Percentiles rank a stretch among this genome's conserved stretches.
Conservation (phyloP, 2,797 vertebrate species). For the Diglossa cyanea region DNA sequence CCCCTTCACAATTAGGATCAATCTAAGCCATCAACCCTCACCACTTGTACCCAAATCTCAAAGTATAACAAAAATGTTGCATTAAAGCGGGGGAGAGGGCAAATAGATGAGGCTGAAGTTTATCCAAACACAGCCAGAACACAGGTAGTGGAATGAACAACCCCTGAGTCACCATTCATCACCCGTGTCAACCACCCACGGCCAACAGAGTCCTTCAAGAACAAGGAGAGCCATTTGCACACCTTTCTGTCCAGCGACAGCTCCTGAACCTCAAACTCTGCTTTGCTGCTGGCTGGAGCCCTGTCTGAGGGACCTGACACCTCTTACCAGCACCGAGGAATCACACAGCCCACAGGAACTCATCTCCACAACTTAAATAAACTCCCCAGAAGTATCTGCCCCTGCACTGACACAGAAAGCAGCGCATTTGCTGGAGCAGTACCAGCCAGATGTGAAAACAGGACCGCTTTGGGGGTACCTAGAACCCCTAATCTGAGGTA, state of each 20-base stretch:
- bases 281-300: not conserved
- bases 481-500: slow-evolving; percentile 21
- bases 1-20: not conserved
- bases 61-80: not conserved
- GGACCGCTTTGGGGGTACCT: not conserved
- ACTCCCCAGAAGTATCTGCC: not conserved
- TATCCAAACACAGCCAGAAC: not conserved
- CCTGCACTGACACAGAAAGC: not conserved
- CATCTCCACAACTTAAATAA: not conserved
- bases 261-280: not conserved
- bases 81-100: not conserved
- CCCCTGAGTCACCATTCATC: not conserved
- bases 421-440: not conserved
- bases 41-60: not conserved
- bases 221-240: not conserved
- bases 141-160: not conserved
- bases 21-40: not conserved
- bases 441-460: not conserved
- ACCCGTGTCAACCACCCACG: accelerated
- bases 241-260: not conserved
- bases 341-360: not conserved
- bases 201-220: not conserved
- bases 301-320: not conserved
- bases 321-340: not conserved
- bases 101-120: not conserved